phyloP scores from a whole-genome alignment of 1,140 invertebrate species.

The Potamilus streckersoni region DNA sequence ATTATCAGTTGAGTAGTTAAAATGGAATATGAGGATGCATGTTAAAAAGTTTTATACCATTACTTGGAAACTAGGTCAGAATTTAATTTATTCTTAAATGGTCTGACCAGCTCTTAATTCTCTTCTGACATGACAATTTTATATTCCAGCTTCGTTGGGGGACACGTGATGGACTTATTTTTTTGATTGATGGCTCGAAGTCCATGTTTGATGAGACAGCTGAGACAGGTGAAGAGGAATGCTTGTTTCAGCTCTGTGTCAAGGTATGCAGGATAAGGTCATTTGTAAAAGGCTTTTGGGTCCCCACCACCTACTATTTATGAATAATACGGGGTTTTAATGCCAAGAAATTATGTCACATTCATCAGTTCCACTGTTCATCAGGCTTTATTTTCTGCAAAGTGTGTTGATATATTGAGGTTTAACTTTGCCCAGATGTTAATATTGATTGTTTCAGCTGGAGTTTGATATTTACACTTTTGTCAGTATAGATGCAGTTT shows the following conservation, averaged over 20 bases:
- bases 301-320: not conserved
- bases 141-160: too few species aligned
- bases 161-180: slow-evolving; percentile 66
- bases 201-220: slow-evolving; percentile 66
- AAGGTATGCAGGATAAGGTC: slow-evolving; percentile 45
- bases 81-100: too few species aligned
- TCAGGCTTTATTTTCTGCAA: not conserved
- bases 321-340: not conserved
- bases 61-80: too few species aligned
- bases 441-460: not conserved
- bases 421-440: too few species aligned
- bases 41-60: too few species aligned
- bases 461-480: too few species aligned
- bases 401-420: not conserved
- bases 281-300: not conserved
- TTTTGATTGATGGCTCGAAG: slow-evolving; percentile 68
- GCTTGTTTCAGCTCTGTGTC: slow-evolving; percentile 63
- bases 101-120: too few species aligned
- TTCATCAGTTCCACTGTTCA: not conserved
- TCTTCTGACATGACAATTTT: too few species aligned
- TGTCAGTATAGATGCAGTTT: too few species aligned
- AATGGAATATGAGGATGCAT: too few species aligned
- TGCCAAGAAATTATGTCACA: not conserved
- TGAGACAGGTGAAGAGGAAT: slow-evolving; percentile 51
- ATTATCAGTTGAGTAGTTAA: too few species aligned